Evolutionary conservation across 2,797 vertebrate genomes (phyloP).

Genomic region (Myripristis jacobus): DNA sequence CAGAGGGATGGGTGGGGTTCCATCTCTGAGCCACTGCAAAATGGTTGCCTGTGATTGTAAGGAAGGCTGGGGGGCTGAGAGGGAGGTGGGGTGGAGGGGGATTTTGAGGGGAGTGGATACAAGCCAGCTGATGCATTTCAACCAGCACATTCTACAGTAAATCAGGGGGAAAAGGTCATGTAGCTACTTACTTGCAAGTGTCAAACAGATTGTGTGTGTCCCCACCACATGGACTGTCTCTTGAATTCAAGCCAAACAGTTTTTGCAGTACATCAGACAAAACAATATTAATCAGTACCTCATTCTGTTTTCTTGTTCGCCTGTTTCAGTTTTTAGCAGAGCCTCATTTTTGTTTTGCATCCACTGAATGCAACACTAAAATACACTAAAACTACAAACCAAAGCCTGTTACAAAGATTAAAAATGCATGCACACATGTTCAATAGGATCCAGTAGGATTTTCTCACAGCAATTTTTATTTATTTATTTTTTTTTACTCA

Average conservation of each 20-base stretch:
- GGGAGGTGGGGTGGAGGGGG: no score
- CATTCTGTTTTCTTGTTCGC: not conserved
- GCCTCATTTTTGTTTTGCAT: not conserved
- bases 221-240: not conserved
- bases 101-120: not conserved
- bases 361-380: no score
- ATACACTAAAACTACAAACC: no score
- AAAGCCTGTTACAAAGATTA: no score
- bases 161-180: not conserved
- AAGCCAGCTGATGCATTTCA: not conserved
- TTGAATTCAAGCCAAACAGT: no score
- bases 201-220: not conserved
- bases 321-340: no score
- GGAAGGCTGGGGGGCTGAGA: conserved; percentile 6
- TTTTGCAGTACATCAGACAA: no score
- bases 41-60: conserved; percentile 51
- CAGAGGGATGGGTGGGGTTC: conserved; percentile 69
- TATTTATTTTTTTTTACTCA: not conserved
- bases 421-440: no score
- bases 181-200: no score
- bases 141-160: not conserved
- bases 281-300: no score
- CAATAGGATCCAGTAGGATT: not conserved
- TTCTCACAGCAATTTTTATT: not conserved
- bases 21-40: conserved; percentile 64